Evolutionary conservation across 2,113 vertebrate species (phyloP), one percentile per base, ranked within the genome.

Genomic region (Apus apus): DNA sequence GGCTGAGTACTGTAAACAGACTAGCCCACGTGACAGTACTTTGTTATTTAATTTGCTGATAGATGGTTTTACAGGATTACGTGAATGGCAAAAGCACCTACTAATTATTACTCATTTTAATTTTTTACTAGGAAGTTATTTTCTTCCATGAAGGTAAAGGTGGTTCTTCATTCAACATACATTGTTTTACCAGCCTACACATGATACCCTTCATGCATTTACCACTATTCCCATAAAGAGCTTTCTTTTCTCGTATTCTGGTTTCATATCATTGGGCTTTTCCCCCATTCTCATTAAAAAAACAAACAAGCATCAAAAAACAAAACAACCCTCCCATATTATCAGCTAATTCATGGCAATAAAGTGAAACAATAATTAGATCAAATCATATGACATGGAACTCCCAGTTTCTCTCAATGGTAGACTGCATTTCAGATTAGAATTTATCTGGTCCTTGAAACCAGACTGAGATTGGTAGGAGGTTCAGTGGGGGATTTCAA

Each of bases 121-220:
- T 73, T 93, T 98, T 97, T 97, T 84, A 97, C 96, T 97, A 94
- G 82, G 78, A 96, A 85, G 70, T 54, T 95, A 34, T 85, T 89
- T 97, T 97, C 84, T 89, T 95, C 85, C 88, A 89, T 92, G 94
- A 96, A 94, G 32, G 72, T 94, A 95, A 96, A 92, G 34, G 79
- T 87, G 65, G 16, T 88, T 97, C 91, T 97, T 96, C 94, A 75
- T 54, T 96, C 53, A 43, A 92, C 87, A 84, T 77, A 96, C 71
- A 94, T 91, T 70, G 93, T 96, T 97, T 94, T 94, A 95, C 81
- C 81, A 90, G 60, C 67, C 85, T 64, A 93, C 74, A 85, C 91
- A 82, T 60, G 75, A 93, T 26, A 82, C 34, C 84, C 60, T 97
- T 89, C 34, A 67, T 30, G 8, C 2, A 64, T 65, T 71, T 81